Evolutionary conservation across 2,113 vertebrate species (phyloP), one percentile per base, ranked within the genome.

Genomic region (Cercopithecus mona): DNA sequence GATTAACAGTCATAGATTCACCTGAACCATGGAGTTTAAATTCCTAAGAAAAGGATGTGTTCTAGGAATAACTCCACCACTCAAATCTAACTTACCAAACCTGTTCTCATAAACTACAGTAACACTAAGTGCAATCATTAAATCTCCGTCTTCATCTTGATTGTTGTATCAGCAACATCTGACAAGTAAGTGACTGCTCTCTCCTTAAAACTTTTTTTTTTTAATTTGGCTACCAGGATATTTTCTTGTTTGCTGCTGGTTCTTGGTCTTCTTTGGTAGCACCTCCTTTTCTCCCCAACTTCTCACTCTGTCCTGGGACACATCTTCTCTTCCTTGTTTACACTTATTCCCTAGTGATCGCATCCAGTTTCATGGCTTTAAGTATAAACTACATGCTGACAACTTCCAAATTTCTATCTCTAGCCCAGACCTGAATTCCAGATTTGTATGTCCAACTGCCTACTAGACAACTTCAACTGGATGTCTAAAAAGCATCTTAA

Each of bases 11-110:
- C n/a, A 92, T 83, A 87, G 22, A 92, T 81, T 81, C 10, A 87
- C 45, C 61, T 70, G 64, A 94, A 93, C 9, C 30, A 59, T 32
- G 35, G 32, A 76, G 78, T 93, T 96, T 85, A 93, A 96, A 76
- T 73, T 81, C 45, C 68, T 79, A 70, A 96, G 72, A 55, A 86
- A 92, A 90, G 50, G 75, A 6, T 22, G 66, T 12, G 0, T 80
- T 13, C 45, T 83, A 92, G 35, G 50, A 88, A 16, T 81, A 64
- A n/a, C 12, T 84, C 64, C 32, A 94, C 12, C 66, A 90, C 52
- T n/a, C 48, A 96, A 82, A 90, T 86, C 52, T 23, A 88, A 93
- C 22, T 75, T 43, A 79, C 17, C 79, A 68, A 76, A 93, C 66
- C 32, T 68, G n/a, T 52, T 59, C 16, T 61, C 45, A 43, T 70